Evolutionary conservation across 2,888 invertebrate species (phyloP).

Genomic region (Drosophila leonis): DNA sequence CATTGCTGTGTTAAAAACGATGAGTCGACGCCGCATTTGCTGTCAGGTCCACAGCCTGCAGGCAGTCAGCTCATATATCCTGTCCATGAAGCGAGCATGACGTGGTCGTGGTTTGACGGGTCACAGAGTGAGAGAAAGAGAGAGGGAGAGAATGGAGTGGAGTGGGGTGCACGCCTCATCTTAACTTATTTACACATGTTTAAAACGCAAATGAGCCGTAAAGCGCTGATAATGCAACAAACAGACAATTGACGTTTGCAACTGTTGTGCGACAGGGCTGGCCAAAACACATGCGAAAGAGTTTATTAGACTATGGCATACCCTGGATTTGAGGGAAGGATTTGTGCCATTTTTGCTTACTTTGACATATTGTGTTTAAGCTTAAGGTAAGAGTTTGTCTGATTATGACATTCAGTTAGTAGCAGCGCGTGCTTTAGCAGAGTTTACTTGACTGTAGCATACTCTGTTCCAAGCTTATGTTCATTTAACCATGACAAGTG

Average conservation of each 20-base stretch:
- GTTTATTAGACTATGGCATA: background rate
- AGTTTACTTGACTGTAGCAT: background rate
- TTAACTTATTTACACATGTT: constrained; percentile 76
- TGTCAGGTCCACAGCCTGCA: constrained; percentile 53
- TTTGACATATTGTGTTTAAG: background rate
- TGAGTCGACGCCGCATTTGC: constrained; percentile 42
- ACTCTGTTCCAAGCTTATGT: background rate
- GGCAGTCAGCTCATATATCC: constrained; percentile 48
- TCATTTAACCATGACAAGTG: background rate
- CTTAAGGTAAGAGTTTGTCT: background rate
- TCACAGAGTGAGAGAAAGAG: background rate
- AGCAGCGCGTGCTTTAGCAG: background rate
- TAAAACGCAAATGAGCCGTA: constrained; percentile 77
- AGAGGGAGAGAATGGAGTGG: background rate
- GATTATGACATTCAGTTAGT: background rate
- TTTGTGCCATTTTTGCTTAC: too few relatives aligned
- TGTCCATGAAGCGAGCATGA: constrained; percentile 40
- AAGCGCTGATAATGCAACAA: constrained; percentile 74
- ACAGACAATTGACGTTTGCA: constrained; percentile 68
- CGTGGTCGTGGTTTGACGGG: constrained; percentile 25
- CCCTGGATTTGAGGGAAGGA: too few relatives aligned
- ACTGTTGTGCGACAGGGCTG: constrained; percentile 25
- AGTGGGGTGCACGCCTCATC: constrained; percentile 27
- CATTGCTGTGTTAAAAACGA: constrained; percentile 63
- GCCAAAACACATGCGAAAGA: background rate